A percentile compares a stretch with the other conserved stretches of the same genome.
These are phyloP conservation scores for Drosophila nigromelanica DNA, from an alignment of 1,140 invertebrate genomes.

Conservation along the genomic window DNA sequence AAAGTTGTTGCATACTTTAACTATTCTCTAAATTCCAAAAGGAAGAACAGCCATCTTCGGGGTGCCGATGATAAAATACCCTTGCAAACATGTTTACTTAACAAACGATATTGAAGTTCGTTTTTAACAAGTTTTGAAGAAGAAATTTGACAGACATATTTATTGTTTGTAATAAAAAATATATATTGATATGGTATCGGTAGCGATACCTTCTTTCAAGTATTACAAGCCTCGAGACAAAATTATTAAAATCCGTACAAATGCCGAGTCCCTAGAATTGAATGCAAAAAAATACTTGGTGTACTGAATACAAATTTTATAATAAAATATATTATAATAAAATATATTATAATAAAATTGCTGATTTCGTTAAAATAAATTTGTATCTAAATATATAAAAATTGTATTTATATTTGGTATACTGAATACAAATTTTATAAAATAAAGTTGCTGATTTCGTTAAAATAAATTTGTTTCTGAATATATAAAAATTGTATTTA, in stretches of 20 bases:
- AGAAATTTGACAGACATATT: no score
- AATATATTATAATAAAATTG: no score
- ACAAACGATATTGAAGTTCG: no score
- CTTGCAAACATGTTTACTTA: no score
- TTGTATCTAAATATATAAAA: no score
- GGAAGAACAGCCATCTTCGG: not conserved
- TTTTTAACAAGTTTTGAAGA: no score
- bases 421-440: not conserved
- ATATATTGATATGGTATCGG: no score
- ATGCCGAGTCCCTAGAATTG: not conserved
- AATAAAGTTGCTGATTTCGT: not conserved
- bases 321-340: no score
- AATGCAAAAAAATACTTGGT: not conserved
- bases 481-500: no score
- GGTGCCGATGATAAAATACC: not conserved
- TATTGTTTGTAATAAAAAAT: no score
- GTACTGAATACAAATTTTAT: conserved; percentile 5
- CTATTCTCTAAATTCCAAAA: not conserved
- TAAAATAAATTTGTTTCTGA: no score
- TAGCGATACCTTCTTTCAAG: not conserved
- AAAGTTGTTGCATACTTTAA: conserved; percentile 22
- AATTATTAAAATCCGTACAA: not conserved
- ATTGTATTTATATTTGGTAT: no score
- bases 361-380: not conserved
- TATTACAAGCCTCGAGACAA: not conserved